phyloP scores from a whole-genome alignment of 2,113 vertebrate genomes.

The Mustela nigripes region DNA sequence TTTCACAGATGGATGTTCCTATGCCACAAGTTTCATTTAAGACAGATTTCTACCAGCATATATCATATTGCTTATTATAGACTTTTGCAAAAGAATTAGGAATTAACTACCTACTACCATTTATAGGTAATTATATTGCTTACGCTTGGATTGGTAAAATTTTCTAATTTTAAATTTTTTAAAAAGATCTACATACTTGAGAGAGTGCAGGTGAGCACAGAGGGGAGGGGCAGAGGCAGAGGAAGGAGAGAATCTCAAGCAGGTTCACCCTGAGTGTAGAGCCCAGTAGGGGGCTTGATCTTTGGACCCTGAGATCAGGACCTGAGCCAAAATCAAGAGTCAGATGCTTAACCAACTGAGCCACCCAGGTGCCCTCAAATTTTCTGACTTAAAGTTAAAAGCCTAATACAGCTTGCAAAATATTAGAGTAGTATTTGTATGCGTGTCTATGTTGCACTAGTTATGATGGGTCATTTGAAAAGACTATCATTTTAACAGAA shows the following conservation, averaged over 20 bases:
- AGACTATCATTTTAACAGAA: constrained; percentile 60
- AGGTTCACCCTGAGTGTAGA: neutral
- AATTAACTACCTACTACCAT: constrained; percentile 40
- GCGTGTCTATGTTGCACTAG: constrained; percentile 3
- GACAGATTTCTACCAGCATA: neutral
- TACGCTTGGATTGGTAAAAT: constrained; percentile 29
- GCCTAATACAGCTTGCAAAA: constrained; percentile 55
- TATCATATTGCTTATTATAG: constrained; percentile 41
- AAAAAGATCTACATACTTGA: neutral
- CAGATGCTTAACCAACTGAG: neutral
- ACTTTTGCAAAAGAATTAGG: neutral
- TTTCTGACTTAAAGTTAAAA: constrained; percentile 68
- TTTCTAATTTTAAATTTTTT: neutral
- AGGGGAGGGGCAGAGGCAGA: neutral
- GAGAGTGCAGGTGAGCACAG: neutral
- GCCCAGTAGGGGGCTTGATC: neutral
- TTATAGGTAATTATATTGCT: constrained; percentile 44
- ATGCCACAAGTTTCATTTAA: constrained; percentile 3
- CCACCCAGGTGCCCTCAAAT: neutral
- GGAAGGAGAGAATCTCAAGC: neutral
- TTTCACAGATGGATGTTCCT: neutral
- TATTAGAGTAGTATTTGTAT: constrained; percentile 52
- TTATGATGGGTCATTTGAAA: constrained; percentile 42
- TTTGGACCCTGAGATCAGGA: neutral
- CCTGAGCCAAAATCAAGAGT: neutral